A percentile compares a stretch with the other conserved stretches of the same genome.
Conservation (phyloP, 2,797 vertebrate genomes). For the Rhinoraja longicauda region DNA sequence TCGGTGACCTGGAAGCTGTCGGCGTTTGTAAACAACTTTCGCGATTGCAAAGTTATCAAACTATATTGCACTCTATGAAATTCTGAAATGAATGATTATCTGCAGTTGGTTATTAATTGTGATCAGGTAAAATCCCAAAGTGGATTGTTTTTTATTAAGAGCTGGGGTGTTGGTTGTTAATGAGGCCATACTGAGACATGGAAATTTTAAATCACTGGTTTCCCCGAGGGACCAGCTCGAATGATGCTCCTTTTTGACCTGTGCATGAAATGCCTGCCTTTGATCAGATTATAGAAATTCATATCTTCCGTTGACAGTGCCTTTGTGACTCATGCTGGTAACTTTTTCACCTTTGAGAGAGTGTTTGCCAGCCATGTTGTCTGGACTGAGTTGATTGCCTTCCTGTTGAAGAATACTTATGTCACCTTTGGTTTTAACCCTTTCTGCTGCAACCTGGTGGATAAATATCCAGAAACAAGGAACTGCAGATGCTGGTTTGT, state of each 20-base stretch:
- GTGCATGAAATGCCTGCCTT: not conserved
- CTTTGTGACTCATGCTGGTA: not conserved
- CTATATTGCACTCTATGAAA: not conserved
- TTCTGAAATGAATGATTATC: too few species aligned
- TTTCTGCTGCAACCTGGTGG: not conserved
- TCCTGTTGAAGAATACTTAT: not conserved
- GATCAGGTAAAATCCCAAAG: not conserved
- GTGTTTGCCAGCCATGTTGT: not conserved
- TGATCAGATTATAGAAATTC: constrained; percentile 6
- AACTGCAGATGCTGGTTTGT: too few species aligned
- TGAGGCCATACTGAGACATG: not conserved
- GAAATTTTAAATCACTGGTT: not conserved
- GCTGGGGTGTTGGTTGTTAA: not conserved
- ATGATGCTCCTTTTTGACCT: not conserved
- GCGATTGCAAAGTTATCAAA: not conserved
- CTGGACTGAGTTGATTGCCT: not conserved
- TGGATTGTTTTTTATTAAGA: not conserved
- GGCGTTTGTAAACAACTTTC: not conserved
- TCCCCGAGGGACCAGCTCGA: not conserved
- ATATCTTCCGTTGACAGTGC: not conserved
- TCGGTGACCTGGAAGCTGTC: not conserved
- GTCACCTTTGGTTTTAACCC: not conserved
- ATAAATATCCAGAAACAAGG: too few species aligned
- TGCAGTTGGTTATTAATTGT: not conserved
- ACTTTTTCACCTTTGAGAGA: not conserved